Base-by-base conservation (phyloP, 2,113 vertebrate species). In the Notothenia coriiceps region DNA sequence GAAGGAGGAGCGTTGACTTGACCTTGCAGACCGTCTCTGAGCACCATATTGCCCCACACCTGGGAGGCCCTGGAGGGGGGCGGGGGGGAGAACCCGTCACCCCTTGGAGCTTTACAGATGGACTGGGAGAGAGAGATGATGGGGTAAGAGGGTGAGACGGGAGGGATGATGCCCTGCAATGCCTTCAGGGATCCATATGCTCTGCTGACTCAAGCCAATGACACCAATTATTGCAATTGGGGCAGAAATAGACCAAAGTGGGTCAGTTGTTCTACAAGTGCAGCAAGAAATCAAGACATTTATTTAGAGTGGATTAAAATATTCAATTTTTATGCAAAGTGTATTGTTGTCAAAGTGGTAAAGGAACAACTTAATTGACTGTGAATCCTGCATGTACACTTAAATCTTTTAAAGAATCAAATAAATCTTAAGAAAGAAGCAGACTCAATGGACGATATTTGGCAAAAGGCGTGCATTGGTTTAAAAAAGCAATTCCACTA, bases 161-260 rank as follows among this genome's bases (percentile, higher is more conserved):
- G 5, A 70, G 63, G 49, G 65, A 66, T 57, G 68, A 51, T 67
- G n/a, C 49, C 60, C 73, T 29, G 2, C 15, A 59, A 59, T 10
- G 90, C 74, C 87, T 83, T 83, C 1, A 84, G 86, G 84, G 79
- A 70, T 73, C 86, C 92, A 93, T 93, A 93, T 93, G 93, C 77
- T 89, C 49, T 15, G 50, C 54, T 76, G 75, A 74, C 69, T 76
- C 69, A 50, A 82, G 83, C 88, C 88, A 88, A 65, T 68, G 69
- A 84, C 82, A 80, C 71, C 44, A 7, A 79, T 70, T 40, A 55
- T 20, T 55, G 63, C 2, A 33, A 77, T 60, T 85, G 82, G 87
- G 67, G 67, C 55, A 79, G 70, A 82, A 77, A 25, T 10, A 15
- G 73, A 18, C 15, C 61, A 40, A 73, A 77, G 6, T 25, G 22